phyloP scores from a whole-genome alignment of 2,888 invertebrate species.

The Tachina fera region DNA sequence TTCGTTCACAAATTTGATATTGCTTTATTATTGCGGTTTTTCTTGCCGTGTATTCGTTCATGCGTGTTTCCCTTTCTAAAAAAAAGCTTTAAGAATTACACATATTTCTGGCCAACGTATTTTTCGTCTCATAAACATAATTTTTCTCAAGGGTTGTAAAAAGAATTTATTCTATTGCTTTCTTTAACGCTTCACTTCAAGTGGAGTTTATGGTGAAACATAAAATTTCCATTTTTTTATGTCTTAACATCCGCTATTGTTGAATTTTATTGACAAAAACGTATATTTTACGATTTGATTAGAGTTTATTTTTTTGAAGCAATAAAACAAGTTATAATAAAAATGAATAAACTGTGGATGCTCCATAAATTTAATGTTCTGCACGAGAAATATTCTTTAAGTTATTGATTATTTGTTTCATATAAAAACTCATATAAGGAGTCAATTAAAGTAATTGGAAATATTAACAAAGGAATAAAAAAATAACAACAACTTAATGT shows the following conservation, averaged over 20 bases:
- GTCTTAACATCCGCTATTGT: constrained; percentile 24
- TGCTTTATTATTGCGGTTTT: background rate
- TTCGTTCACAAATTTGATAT: background rate
- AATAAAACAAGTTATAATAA: constrained; percentile 28
- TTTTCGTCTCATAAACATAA: background rate
- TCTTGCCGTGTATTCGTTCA: background rate
- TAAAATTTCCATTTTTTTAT: constrained; percentile 36
- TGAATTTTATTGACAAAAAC: constrained; percentile 6
- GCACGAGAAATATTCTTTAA: background rate
- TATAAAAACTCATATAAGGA: constrained; percentile 6
- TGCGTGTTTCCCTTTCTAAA: background rate
- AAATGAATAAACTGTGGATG: constrained; percentile 15
- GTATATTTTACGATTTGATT: constrained; percentile 4
- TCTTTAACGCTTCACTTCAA: constrained; percentile 43
- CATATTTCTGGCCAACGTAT: background rate
- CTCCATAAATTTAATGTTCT: background rate
- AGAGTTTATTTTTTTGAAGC: background rate
- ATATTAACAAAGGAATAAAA: background rate
- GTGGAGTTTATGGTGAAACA: constrained; percentile 26
- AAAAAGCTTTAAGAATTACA: background rate
- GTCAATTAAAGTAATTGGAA: constrained; percentile 18
- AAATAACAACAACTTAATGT: background rate
- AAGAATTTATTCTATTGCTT: background rate
- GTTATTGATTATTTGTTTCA: constrained; percentile 34
- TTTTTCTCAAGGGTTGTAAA: constrained; percentile 39